Percentiles rank a stretch among this genome's conserved stretches.
These are phyloP conservation scores for Silurus lanzhouensis DNA, from an alignment of 2,797 vertebrate species.

Conservation along the genomic window DNA sequence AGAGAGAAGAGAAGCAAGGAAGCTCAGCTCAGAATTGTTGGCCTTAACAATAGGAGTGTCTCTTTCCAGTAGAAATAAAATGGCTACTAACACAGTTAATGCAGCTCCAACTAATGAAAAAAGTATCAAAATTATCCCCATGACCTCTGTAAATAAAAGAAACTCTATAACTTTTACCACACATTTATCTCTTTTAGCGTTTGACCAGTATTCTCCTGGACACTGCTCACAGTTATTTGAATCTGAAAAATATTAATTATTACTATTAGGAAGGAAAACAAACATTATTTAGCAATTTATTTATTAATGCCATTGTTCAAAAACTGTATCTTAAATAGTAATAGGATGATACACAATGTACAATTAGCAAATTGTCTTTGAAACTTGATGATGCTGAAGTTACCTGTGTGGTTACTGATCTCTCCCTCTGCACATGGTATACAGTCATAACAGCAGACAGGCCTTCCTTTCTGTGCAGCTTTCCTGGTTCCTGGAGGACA, in stretches of 20 bases:
- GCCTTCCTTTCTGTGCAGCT: constrained; percentile 70
- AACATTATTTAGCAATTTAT: neutral
- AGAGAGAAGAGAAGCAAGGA: too few species aligned
- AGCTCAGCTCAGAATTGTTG: constrained; percentile 63
- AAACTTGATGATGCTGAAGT: neutral
- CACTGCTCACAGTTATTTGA: constrained; percentile 71
- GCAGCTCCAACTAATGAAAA: constrained; percentile 65
- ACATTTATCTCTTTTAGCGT: constrained; percentile 69
- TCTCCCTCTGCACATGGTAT: constrained; percentile 72
- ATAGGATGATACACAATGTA: constrained; percentile 59
- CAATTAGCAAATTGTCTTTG: constrained; percentile 41
- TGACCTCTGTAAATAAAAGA: constrained; percentile 59
- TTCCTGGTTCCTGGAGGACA: constrained; percentile 71
- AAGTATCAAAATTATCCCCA: constrained; percentile 63
- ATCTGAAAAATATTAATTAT: constrained; percentile 57
- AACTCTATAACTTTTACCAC: constrained; percentile 57
- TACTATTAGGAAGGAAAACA: constrained; percentile 36
- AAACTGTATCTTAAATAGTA: constrained; percentile 43
- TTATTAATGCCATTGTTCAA: constrained; percentile 25
- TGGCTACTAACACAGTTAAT: constrained; percentile 60
- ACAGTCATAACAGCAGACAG: constrained; percentile 73
- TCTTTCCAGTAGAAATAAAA: constrained; percentile 67
- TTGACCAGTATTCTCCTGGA: constrained; percentile 74
- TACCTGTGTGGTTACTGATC: constrained; percentile 75
- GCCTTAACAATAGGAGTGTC: constrained; percentile 70